phyloP scores from a whole-genome alignment of 1,140 invertebrate genomes.

The Drosophila bocki region DNA sequence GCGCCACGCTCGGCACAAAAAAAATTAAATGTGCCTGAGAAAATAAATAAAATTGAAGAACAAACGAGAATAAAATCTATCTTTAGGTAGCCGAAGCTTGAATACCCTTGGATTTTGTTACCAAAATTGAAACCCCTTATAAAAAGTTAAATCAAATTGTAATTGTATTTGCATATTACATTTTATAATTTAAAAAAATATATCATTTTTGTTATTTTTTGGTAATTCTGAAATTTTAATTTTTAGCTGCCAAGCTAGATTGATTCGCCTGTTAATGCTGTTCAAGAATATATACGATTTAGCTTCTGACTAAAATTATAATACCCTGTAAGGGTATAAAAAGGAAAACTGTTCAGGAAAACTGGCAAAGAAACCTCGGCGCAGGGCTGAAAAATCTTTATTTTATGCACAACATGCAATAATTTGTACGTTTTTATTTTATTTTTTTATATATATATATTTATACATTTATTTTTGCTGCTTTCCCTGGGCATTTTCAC shows the following conservation, averaged over 20 bases:
- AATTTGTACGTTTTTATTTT: constrained; percentile 29
- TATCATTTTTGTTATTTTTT: too few relatives aligned
- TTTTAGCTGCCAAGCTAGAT: too few relatives aligned
- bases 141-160: background rate
- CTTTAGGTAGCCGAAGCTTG: too few relatives aligned
- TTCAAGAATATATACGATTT: too few relatives aligned
- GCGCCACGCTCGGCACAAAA: constrained; percentile 24
- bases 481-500: constrained; percentile 41
- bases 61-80: background rate
- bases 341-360: constrained; percentile 1
- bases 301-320: too few relatives aligned
- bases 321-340: background rate
- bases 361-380: constrained; percentile 29
- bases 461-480: constrained; percentile 15
- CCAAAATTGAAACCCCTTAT: too few relatives aligned
- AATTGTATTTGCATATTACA: too few relatives aligned
- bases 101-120: too few relatives aligned
- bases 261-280: too few relatives aligned
- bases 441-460: constrained; percentile 7
- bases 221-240: too few relatives aligned
- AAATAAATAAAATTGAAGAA: constrained; percentile 42
- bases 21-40: constrained; percentile 56
- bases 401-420: constrained; percentile 60
- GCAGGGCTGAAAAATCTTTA: constrained; percentile 62
- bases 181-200: too few relatives aligned